Base-by-base conservation (phyloP, 2,113 vertebrate species). In the Scytalopus superciliaris region DNA sequence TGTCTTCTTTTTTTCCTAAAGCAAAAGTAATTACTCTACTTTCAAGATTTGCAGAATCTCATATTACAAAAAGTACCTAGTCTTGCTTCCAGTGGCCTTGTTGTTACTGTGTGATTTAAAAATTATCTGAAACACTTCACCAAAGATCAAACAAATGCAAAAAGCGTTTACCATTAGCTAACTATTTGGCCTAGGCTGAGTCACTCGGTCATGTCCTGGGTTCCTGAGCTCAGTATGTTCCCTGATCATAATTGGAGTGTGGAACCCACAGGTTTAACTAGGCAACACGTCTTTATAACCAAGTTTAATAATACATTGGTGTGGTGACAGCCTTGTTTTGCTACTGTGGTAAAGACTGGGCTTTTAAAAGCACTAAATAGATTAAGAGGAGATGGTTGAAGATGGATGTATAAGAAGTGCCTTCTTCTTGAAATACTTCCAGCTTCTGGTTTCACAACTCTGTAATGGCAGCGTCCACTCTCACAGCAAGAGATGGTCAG, bases 21-120 rank as follows among this genome's bases (percentile, higher is more conserved):
- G 57, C 89, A 87, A 85, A 95, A 93, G 45, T 40, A 94, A 80
- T 80, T 94, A 69, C 87, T 79, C 40, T 91, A 24, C 70, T 88
- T 77, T 42, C n/a, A 60, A 66, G 82, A 83, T 53, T 21, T 84
- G 23, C 14, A n/a, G 75, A 80, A 67, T 74, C 78, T 94, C 63
- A 13, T 67, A 33, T 95, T 90, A 93, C 78, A 80, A 17, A 83
- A 90, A 83, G 72, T 63, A 40, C 45, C 50, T 49, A 33, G 14
- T 66, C 84, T 85, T 73, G 5, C 27, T 83, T 93, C 3, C 2
- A 87, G 83, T 45, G 35, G 55, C n/a, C 50, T 79, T 66, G 24
- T 81, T 81, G n/a, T 85, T 53, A 33, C 49, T 8, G 10, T 47
- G 35, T 35, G 56, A 90, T 66, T 93, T 74, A 95, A 95, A 95